These are phyloP conservation scores for Drosophila leontia DNA, from an alignment of 1,140 invertebrate genomes.

Conservation along the genomic window DNA sequence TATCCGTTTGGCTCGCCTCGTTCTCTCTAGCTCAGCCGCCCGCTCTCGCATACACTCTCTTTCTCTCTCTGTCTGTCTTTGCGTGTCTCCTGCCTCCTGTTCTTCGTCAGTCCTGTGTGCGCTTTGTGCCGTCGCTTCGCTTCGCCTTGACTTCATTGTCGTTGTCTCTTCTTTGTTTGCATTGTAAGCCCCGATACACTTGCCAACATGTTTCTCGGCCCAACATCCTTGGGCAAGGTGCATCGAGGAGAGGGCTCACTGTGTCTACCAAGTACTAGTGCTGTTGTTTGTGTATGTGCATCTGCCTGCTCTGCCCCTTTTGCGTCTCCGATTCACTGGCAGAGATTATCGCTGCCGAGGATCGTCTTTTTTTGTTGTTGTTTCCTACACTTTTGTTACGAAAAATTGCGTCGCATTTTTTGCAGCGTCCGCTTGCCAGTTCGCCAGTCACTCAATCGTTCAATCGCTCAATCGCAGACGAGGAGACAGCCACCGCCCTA, in stretches of 20 bases:
- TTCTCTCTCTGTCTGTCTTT: slow-evolving; percentile 34
- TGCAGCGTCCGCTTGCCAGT: slow-evolving; percentile 35
- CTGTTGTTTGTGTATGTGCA: slow-evolving; percentile 12
- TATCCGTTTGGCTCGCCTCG: slow-evolving; percentile 70
- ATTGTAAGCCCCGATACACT: slow-evolving; percentile 75
- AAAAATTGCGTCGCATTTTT: slow-evolving; percentile 72
- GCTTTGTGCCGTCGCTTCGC: slow-evolving; percentile 65
- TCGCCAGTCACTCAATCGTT: slow-evolving; percentile 26
- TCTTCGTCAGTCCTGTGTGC: slow-evolving; percentile 73
- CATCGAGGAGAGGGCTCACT: slow-evolving; percentile 16
- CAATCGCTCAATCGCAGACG: slow-evolving; percentile 46
- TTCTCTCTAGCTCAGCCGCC: slow-evolving; percentile 26
- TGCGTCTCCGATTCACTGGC: slow-evolving; percentile 30
- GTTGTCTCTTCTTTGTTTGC: slow-evolving; percentile 74
- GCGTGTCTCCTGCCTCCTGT: slow-evolving; percentile 53
- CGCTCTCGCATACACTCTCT: slow-evolving; percentile 34
- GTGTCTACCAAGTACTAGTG: slow-evolving; percentile 19
- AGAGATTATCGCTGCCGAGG: slow-evolving; percentile 50
- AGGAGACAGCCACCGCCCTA: slow-evolving; percentile 75
- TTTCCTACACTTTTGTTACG: slow-evolving; percentile 58
- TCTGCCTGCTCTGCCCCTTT: slow-evolving; percentile 21
- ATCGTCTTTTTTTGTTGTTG: slow-evolving; percentile 44
- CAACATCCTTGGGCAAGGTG: slow-evolving; percentile 59
- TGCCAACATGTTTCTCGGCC: slow-evolving; percentile 67
- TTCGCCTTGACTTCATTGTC: slow-evolving; percentile 79